Evolutionary conservation across 2,113 vertebrate genomes (phyloP), one percentile per base, ranked within the genome.

Genomic region (Nothoprocta pentlandii): DNA sequence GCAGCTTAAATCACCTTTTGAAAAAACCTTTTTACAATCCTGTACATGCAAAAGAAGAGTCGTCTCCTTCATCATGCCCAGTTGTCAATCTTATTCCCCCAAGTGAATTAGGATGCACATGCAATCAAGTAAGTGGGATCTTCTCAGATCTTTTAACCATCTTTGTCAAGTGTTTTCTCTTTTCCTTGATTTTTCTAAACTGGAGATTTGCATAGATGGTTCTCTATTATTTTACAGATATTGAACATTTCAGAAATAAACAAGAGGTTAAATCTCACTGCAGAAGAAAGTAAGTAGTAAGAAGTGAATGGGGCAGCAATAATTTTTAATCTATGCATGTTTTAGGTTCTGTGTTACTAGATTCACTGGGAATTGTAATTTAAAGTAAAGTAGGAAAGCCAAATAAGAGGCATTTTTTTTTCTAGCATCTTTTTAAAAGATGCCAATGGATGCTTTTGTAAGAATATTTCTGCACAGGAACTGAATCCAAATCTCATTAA

Each of bases 1-100:
- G 99, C 54, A 99, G 99, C 86, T 97, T 99, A 91, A 99, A 99
- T 95, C 99, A 99, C 89, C 98, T 99, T 66, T 94, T 99, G 87
- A 98, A 96, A 94, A 80, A 5, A 4, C 98, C 99, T 4, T 75
- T 97, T 77, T 94, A 98, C 95, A 83, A 9, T 14, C 99, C 99
- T 2, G 96, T 97, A 19, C 96, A 98, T 85, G 97, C 98, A 8
- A 82, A 96, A 3, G 99, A 99, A 95, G 93, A 98, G 42, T 99
- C 99, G 10, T 34, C 61, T 15, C 91, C 97, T 39, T 93, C 84
- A 53, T 79, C 22, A 3, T 99, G 99, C 80, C 89, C 94, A 32
- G 86, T 98, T 80, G 70, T 6, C 5, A 2, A 0, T 20, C 16
- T 90, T 8, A 2, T 2, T 75, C 80, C 96, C 12, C 1, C 10